phyloP scores from a whole-genome alignment of 2,888 invertebrate species.

The Prosopocoilus inquinatus region DNA sequence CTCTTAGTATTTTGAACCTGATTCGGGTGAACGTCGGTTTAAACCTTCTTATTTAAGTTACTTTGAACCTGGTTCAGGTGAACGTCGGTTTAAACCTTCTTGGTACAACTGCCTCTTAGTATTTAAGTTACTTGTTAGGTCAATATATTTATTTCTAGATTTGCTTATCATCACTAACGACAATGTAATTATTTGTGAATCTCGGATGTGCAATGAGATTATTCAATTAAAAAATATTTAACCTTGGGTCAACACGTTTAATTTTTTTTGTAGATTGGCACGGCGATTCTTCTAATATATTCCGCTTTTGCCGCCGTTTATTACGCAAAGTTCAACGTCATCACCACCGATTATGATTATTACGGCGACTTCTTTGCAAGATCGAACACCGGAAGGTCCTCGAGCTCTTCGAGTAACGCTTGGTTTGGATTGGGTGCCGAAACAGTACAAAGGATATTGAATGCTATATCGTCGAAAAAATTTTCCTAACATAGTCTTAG shows the following conservation, averaged over 20 bases:
- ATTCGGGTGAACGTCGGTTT: too few relatives aligned
- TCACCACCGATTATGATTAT: conserved; percentile 72
- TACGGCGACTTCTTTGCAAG: conserved; percentile 73
- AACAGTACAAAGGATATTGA: conserved; percentile 67
- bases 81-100: too few relatives aligned
- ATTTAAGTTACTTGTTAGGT: too few relatives aligned
- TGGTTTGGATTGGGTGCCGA: conserved; percentile 60
- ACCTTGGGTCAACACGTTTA: background rate
- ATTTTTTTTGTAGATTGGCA: conserved; percentile 65
- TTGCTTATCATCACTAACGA: too few relatives aligned
- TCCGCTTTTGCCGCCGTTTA: conserved; percentile 84
- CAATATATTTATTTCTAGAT: background rate
- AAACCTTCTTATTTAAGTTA: too few relatives aligned
- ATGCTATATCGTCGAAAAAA: conserved; percentile 55
- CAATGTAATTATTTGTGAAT: too few relatives aligned
- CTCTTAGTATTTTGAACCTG: too few relatives aligned
- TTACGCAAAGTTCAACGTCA: conserved; percentile 83
- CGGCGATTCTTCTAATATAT: conserved; percentile 76
- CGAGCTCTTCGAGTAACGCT: conserved; percentile 34
- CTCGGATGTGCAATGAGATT: background rate
- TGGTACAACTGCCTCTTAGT: too few relatives aligned
- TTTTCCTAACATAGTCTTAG: conserved; percentile 38
- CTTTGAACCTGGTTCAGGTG: too few relatives aligned
- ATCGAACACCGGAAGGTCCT: conserved; percentile 54
- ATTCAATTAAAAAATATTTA: background rate